phyloP scores from a whole-genome alignment of 2,797 vertebrate species.

The Danio choprae region DNA sequence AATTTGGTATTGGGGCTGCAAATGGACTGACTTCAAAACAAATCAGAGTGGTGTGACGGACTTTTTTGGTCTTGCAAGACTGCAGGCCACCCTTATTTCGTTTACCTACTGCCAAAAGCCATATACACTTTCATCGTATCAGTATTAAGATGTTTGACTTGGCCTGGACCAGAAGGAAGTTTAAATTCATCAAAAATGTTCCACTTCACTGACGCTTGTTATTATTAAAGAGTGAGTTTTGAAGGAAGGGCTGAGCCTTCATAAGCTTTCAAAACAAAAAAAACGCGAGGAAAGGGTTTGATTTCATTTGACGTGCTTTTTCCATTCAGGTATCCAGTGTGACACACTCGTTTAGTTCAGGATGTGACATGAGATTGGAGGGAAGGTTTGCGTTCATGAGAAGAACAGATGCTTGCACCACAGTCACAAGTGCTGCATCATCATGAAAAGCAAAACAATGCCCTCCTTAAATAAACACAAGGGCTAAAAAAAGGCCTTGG shows the following conservation, averaged over 20 bases:
- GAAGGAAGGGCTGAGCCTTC: constrained; percentile 3
- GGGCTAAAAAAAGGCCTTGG: background rate
- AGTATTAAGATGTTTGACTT: constrained; percentile 30
- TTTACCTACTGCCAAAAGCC: constrained; percentile 20
- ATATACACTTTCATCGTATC: constrained; percentile 26
- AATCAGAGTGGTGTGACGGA: background rate
- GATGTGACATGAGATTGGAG: background rate
- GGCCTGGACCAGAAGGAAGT: constrained; percentile 16
- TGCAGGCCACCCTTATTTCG: constrained; percentile 26
- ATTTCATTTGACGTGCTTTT: constrained; percentile 17
- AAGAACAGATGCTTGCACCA: constrained; percentile 15
- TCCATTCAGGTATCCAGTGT: constrained; percentile 9
- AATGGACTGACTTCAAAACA: background rate
- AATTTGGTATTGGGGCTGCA: constrained; percentile 18
- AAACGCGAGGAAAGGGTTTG: constrained; percentile 15
- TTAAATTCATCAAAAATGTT: constrained; percentile 24
- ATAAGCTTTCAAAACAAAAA: constrained; percentile 19
- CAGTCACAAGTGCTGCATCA: constrained; percentile 41
- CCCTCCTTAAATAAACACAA: constrained; percentile 26
- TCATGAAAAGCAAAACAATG: constrained; percentile 49
- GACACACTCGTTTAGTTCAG: background rate
- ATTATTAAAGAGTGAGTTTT: constrained; percentile 19
- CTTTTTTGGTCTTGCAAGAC: constrained; percentile 17
- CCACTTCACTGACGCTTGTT: constrained; percentile 24
- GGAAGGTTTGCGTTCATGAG: background rate